These are phyloP conservation scores for Salpingus planirostris DNA, from an alignment of 2,888 invertebrate genomes.

Conservation along the genomic window DNA sequence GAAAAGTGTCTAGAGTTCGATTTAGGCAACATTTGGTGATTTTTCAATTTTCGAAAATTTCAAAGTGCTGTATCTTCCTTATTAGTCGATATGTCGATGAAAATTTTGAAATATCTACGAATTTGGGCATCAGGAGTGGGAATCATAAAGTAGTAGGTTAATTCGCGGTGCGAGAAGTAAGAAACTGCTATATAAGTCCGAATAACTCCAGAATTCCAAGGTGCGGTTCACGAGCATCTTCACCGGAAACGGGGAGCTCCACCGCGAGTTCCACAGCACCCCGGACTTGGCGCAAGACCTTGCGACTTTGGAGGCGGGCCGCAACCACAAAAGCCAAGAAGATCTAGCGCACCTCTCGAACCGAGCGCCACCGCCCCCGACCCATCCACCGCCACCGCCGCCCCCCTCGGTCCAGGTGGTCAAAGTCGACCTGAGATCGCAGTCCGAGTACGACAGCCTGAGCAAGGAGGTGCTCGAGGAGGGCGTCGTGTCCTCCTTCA, in stretches of 20 bases:
- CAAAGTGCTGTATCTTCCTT: too few species aligned
- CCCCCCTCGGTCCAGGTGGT: slow-evolving; percentile 59
- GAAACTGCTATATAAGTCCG: neutral
- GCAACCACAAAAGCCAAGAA: slow-evolving; percentile 63
- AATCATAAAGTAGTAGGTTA: too few species aligned
- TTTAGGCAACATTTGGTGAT: too few species aligned
- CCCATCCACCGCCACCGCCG: slow-evolving; percentile 74
- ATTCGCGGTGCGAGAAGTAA: too few species aligned
- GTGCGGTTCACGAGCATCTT: slow-evolving; percentile 42
- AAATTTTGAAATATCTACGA: too few species aligned
- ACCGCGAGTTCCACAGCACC: slow-evolving; percentile 83
- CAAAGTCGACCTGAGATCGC: slow-evolving; percentile 52
- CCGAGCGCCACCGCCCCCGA: slow-evolving; percentile 61
- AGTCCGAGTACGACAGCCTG: slow-evolving; percentile 35
- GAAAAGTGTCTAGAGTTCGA: too few species aligned
- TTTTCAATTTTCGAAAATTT: too few species aligned
- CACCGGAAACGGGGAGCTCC: slow-evolving; percentile 46
- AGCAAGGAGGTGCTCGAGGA: slow-evolving; percentile 32
- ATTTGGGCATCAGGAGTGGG: too few species aligned
- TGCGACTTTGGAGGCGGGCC: slow-evolving; percentile 20
- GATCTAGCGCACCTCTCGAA: slow-evolving; percentile 45
- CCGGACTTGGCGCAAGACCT: slow-evolving; percentile 61
- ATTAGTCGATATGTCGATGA: too few species aligned
- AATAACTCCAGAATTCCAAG: slow-evolving; percentile 44
- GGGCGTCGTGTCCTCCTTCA: slow-evolving; percentile 75